Conservation (phyloP, 1,140 invertebrate species). For the Eriocheir sinensis region DNA sequence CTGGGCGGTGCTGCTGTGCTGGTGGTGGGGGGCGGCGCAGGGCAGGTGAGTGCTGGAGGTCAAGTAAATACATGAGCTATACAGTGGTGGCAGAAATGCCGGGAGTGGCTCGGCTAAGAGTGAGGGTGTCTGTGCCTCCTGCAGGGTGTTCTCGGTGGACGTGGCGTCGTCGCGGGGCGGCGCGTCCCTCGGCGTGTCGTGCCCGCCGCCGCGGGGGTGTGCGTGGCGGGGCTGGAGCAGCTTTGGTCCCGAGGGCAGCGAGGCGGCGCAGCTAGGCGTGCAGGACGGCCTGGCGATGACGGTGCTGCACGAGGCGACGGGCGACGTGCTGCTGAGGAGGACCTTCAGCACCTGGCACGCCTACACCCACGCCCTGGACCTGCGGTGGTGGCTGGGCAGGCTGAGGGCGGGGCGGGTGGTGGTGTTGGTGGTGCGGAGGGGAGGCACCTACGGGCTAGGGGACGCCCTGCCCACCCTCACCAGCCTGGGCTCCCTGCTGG, state of each 20-base stretch:
- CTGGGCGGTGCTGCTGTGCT: background rate
- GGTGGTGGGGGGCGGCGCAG: no score
- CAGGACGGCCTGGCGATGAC: constrained; percentile 67
- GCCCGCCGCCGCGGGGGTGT: background rate
- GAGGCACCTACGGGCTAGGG: constrained; percentile 59
- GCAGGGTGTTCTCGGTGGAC: constrained; percentile 35
- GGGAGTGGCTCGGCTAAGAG: no score
- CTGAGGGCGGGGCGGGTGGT: constrained; percentile 61
- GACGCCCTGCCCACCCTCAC: constrained; percentile 29
- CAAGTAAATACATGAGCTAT: no score
- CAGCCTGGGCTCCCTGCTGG: constrained; percentile 61
- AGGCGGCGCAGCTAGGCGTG: background rate
- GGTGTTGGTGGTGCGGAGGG: constrained; percentile 42
- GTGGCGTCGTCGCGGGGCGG: background rate
- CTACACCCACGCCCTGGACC: constrained; percentile 52
- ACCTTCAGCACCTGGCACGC: constrained; percentile 68
- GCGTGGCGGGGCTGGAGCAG: background rate
- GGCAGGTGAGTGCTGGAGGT: no score
- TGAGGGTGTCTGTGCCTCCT: background rate
- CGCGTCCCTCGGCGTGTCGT: background rate
- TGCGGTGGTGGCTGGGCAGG: constrained; percentile 65
- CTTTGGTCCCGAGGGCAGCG: no score
- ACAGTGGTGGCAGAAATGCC: no score
- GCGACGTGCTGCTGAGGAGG: constrained; percentile 48
- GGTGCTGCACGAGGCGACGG: constrained; percentile 59